Conservation (phyloP, 1,140 invertebrate genomes). For the Drosophila bocqueti region DNA sequence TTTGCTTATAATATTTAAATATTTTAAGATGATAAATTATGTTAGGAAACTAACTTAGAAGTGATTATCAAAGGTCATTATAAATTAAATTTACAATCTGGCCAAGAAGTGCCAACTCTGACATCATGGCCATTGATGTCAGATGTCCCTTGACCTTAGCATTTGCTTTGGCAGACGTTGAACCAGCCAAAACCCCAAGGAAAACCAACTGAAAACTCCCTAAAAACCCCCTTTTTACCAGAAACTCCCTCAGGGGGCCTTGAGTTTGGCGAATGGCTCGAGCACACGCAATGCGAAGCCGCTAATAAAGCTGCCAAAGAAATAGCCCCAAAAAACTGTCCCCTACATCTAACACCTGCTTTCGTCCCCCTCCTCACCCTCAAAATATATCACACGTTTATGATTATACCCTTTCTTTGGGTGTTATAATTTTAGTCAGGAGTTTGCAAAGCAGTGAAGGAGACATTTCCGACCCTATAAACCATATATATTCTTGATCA, state of each 20-base stretch:
- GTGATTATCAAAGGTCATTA: too few relatives aligned
- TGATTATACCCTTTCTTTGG: background rate
- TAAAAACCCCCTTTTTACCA: background rate
- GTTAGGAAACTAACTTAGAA: background rate
- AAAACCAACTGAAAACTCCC: background rate
- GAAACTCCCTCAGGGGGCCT: conserved; percentile 1
- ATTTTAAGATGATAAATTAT: background rate
- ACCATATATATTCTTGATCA: too few relatives aligned
- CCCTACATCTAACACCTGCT: conserved; percentile 26
- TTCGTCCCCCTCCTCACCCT: background rate
- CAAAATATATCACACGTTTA: conserved; percentile 29
- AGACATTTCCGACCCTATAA: too few relatives aligned
- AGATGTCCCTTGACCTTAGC: conserved; percentile 36
- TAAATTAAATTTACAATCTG: background rate
- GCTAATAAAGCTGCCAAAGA: conserved; percentile 46
- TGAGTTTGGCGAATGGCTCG: conserved; percentile 17
- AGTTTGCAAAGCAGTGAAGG: too few relatives aligned
- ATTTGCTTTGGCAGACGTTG: background rate
- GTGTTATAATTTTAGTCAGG: too few relatives aligned
- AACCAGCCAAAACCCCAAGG: background rate
- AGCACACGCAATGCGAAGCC: conserved; percentile 29
- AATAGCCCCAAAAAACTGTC: conserved; percentile 12
- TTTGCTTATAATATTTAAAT: background rate
- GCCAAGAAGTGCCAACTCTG: background rate
- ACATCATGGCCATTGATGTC: conserved; percentile 6